phyloP scores from a whole-genome alignment of 2,888 invertebrate genomes.

The Epistrophella euchroma region DNA sequence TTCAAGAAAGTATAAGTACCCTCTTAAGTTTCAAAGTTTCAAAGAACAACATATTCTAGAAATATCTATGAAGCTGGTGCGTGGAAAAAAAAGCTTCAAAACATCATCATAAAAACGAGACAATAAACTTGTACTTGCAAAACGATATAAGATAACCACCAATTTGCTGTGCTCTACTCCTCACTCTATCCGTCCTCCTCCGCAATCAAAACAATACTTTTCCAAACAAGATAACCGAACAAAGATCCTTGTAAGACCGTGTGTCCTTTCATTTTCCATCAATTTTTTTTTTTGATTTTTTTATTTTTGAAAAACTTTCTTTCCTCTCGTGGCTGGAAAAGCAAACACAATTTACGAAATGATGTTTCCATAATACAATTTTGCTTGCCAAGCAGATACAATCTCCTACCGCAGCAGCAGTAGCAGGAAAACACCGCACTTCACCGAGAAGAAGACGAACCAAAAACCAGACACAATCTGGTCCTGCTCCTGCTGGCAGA shows the following conservation, averaged over 20 bases:
- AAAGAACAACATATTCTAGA: conserved; percentile 31
- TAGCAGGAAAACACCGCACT: conserved; percentile 49
- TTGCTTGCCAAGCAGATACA: conserved; percentile 74
- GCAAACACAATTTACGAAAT: conserved; percentile 72
- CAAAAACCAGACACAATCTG: conserved; percentile 54
- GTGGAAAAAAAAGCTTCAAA: conserved; percentile 47
- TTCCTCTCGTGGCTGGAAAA: conserved; percentile 31
- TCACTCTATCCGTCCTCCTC: background rate
- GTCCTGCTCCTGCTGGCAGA: conserved; percentile 51
- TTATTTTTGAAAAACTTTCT: conserved; percentile 16
- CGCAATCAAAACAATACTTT: conserved; percentile 53
- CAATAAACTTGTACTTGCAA: conserved; percentile 62
- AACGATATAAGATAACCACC: conserved; percentile 65
- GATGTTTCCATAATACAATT: conserved; percentile 73
- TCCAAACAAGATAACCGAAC: conserved; percentile 55
- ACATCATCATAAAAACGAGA: conserved; percentile 61
- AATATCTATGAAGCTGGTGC: background rate
- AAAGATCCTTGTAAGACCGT: conserved; percentile 62
- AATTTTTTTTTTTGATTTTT: background rate
- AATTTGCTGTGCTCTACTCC: conserved; percentile 51
- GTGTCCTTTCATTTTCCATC: conserved; percentile 47
- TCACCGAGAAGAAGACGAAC: conserved; percentile 37
- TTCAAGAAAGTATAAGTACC: conserved; percentile 41
- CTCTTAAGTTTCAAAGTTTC: conserved; percentile 36
- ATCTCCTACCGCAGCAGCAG: conserved; percentile 45